These are phyloP conservation scores for Pollachius pollachius DNA, from an alignment of 2,113 vertebrate genomes.

Conservation along the genomic window DNA sequence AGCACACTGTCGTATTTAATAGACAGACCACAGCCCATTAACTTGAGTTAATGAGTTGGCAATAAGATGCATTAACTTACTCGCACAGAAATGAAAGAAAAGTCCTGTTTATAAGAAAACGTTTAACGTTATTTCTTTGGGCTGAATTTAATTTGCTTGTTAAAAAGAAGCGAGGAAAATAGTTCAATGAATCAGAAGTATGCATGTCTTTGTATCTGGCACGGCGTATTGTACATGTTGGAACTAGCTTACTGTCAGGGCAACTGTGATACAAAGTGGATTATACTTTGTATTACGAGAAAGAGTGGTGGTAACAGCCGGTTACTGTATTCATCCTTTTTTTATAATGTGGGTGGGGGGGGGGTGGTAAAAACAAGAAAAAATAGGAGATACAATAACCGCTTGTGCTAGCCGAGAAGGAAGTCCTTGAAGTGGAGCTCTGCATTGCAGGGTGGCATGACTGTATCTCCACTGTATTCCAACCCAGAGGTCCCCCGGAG, in stretches of 20 bases:
- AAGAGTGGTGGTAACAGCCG: background rate
- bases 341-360: background rate
- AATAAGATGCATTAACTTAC: slow-evolving; percentile 66
- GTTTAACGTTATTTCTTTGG: background rate
- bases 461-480: background rate
- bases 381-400: background rate
- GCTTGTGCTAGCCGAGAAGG: background rate
- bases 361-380: background rate
- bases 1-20: slow-evolving; percentile 66
- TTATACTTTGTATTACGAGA: no score
- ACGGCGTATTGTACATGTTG: no score
- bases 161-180: background rate
- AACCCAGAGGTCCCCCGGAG: background rate
- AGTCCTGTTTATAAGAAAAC: background rate
- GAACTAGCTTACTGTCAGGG: no score
- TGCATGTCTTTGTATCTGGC: no score
- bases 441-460: background rate
- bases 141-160: background rate
- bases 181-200: no score
- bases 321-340: background rate
- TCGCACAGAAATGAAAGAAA: background rate
- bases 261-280: background rate
- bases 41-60: slow-evolving; percentile 81
- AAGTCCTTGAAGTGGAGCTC: background rate
- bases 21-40: slow-evolving; percentile 74